Conservation (phyloP, 2,888 invertebrate genomes). For the Cephus rjabovi region DNA sequence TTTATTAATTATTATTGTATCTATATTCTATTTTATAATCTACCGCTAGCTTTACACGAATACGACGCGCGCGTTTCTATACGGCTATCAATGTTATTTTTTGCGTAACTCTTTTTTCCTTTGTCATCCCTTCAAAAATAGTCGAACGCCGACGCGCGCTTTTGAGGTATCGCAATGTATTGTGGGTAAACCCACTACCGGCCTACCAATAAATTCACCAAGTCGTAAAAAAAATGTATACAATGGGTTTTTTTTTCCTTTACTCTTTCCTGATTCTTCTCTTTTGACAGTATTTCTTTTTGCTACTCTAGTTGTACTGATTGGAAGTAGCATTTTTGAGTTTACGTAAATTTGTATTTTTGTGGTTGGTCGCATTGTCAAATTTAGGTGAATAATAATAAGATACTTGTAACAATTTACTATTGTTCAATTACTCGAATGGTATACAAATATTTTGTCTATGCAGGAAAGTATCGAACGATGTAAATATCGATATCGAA, state of each 20-base stretch:
- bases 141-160: conserved; percentile 35
- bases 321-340: not conserved
- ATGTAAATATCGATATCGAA: too few species aligned
- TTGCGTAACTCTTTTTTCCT: conserved; percentile 14
- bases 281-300: not conserved
- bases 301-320: not conserved
- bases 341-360: too few species aligned
- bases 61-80: conserved; percentile 9
- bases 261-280: not conserved
- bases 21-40: conserved; percentile 25
- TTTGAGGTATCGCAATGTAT: conserved; percentile 58
- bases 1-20: conserved; percentile 41
- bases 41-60: conserved; percentile 28
- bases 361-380: too few species aligned
- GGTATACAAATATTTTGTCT: too few species aligned
- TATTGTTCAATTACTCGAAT: too few species aligned
- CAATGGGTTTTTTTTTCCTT: not conserved
- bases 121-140: conserved; percentile 18
- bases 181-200: conserved; percentile 52
- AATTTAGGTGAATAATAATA: not conserved
- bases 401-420: too few species aligned
- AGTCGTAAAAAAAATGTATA: conserved; percentile 48
- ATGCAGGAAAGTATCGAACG: too few species aligned
- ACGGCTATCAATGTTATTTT: not conserved
- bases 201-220: conserved; percentile 60